phyloP scores from a whole-genome alignment of 2,797 vertebrate species.

The Gastrophryne carolinensis region DNA sequence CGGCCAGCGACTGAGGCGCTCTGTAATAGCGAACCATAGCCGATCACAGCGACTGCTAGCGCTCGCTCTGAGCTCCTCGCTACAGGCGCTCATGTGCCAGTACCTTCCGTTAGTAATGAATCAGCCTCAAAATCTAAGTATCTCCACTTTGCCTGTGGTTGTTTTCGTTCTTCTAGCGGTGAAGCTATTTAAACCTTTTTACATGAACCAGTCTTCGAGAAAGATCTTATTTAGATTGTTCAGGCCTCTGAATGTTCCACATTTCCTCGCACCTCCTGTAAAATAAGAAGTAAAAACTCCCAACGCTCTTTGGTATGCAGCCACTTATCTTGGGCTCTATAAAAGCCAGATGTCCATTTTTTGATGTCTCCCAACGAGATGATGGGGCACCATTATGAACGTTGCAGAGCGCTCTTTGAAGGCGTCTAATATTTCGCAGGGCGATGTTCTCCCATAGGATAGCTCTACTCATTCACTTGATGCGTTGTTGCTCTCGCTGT shows the following conservation, averaged over 20 bases:
- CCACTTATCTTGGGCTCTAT: neutral
- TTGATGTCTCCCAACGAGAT: neutral
- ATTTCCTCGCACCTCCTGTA: conserved; percentile 3
- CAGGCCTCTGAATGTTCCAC: neutral
- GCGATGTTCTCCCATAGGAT: conserved; percentile 14
- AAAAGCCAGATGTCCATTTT: conserved; percentile 22
- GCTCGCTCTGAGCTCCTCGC: neutral
- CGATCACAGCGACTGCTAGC: too few relatives aligned
- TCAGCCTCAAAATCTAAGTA: too few relatives aligned
- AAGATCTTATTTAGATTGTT: neutral
- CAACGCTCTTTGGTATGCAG: neutral
- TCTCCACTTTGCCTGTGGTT: too few relatives aligned
- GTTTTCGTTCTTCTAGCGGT: too few relatives aligned
- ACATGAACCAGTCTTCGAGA: neutral
- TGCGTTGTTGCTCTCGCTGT: conserved; percentile 1
- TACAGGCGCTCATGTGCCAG: too few relatives aligned
- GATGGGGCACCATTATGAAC: neutral
- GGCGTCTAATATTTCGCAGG: conserved; percentile 7
- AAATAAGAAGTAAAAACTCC: neutral
- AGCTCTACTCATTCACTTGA: conserved; percentile 1
- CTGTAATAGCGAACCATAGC: too few relatives aligned
- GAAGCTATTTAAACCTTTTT: neutral
- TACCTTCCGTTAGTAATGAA: too few relatives aligned
- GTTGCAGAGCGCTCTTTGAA: conserved; percentile 1
- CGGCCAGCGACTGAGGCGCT: too few relatives aligned